Conservation (phyloP, 2,113 vertebrate species). For the Pimephales promelas region DNA sequence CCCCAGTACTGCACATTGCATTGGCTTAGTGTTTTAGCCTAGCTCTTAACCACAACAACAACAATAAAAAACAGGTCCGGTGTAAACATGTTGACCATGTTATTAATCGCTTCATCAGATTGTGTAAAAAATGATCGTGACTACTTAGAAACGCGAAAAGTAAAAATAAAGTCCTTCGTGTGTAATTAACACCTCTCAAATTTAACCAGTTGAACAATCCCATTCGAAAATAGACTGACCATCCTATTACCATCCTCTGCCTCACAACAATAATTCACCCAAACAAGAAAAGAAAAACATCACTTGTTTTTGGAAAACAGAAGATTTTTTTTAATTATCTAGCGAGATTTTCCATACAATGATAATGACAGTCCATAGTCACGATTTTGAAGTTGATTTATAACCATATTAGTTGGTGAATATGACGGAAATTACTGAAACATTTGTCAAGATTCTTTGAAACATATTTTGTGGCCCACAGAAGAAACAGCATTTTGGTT, state of each 20-base stretch:
- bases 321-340: background rate
- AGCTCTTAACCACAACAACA: slow-evolving; percentile 10
- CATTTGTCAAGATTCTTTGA: background rate
- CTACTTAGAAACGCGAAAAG: background rate
- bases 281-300: too few relatives aligned
- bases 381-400: too few relatives aligned
- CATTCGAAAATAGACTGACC: background rate
- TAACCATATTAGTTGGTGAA: too few relatives aligned
- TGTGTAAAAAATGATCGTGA: background rate
- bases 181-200: slow-evolving; percentile 26
- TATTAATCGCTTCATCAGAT: background rate
- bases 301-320: background rate
- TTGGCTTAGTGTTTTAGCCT: background rate
- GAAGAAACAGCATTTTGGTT: background rate
- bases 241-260: background rate
- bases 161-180: slow-evolving; percentile 6
- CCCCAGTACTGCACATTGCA: background rate
- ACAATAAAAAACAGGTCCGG: background rate
- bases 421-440: too few relatives aligned
- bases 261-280: background rate
- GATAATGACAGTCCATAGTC: background rate
- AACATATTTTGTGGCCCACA: background rate
- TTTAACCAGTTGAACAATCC: background rate
- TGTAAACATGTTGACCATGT: background rate
- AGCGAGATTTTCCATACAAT: background rate